These are phyloP conservation scores for Mesoligia furuncula DNA, from an alignment of 2,888 invertebrate species.

Conservation along the genomic window DNA sequence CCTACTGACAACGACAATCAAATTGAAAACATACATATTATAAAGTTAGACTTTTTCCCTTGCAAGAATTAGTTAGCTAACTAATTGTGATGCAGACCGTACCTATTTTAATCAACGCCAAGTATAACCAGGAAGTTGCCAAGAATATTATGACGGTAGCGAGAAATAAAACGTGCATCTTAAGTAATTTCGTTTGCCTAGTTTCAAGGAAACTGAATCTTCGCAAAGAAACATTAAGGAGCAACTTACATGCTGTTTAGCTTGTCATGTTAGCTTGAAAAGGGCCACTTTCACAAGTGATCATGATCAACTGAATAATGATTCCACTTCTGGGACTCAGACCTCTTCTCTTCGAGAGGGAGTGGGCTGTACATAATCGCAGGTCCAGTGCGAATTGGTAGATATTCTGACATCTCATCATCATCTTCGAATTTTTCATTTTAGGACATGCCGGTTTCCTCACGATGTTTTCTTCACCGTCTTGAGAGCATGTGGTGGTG, in stretches of 20 bases:
- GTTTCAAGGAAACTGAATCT: constrained; percentile 18
- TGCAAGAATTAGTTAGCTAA: neutral
- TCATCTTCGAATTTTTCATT: neutral
- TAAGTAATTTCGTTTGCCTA: constrained; percentile 41
- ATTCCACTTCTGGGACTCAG: neutral
- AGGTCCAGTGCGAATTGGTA: neutral
- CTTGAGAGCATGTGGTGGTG: too few relatives aligned
- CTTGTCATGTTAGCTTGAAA: neutral
- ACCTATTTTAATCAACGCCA: constrained; percentile 53
- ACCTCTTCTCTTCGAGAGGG: neutral
- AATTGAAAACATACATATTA: neutral
- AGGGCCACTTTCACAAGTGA: neutral
- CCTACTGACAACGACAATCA: neutral
- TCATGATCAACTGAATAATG: neutral
- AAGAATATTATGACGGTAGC: constrained; percentile 39
- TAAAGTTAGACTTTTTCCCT: neutral
- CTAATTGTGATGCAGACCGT: constrained; percentile 36
- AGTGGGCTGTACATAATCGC: neutral
- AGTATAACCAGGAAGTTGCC: constrained; percentile 44
- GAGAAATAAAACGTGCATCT: constrained; percentile 24
- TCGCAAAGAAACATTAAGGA: constrained; percentile 5
- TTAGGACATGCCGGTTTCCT: neutral
- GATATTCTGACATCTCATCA: neutral
- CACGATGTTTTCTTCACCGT: neutral
- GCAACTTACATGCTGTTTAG: neutral